phyloP scores from a whole-genome alignment of 2,888 invertebrate genomes.

The Aelia acuminata region DNA sequence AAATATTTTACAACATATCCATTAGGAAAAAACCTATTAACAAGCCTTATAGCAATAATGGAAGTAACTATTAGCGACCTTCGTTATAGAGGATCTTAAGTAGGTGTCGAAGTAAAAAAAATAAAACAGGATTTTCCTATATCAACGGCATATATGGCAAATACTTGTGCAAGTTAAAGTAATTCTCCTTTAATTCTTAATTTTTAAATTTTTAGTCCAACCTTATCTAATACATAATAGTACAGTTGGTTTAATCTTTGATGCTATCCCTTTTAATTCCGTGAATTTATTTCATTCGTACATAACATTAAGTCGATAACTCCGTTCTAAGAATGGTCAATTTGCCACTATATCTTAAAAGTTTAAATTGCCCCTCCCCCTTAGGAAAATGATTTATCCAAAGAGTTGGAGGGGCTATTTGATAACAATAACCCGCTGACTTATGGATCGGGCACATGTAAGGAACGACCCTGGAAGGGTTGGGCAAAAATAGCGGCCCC shows the following conservation, averaged over 20 bases:
- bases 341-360: slow-evolving; percentile 11
- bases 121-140: too few relatives aligned
- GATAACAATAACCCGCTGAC: slow-evolving; percentile 37
- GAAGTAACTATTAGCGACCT: too few relatives aligned
- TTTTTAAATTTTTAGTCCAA: too few relatives aligned
- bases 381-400: slow-evolving; percentile 35
- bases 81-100: too few relatives aligned
- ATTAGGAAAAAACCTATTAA: too few relatives aligned
- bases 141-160: too few relatives aligned
- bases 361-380: slow-evolving; percentile 32
- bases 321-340: background rate
- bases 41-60: too few relatives aligned
- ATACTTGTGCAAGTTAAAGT: too few relatives aligned
- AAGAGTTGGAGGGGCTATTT: slow-evolving; percentile 35
- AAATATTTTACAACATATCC: too few relatives aligned
- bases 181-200: too few relatives aligned
- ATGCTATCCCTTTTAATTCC: background rate
- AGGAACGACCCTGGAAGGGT: slow-evolving; percentile 47
- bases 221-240: too few relatives aligned
- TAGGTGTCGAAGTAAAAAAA: too few relatives aligned
- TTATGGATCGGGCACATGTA: slow-evolving; percentile 49
- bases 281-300: background rate
- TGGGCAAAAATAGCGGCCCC: slow-evolving; percentile 42
- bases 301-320: slow-evolving; percentile 20
- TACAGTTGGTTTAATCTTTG: background rate